Base-by-base conservation (phyloP, 1,140 invertebrate genomes). In the Brachionus koreanus region DNA sequence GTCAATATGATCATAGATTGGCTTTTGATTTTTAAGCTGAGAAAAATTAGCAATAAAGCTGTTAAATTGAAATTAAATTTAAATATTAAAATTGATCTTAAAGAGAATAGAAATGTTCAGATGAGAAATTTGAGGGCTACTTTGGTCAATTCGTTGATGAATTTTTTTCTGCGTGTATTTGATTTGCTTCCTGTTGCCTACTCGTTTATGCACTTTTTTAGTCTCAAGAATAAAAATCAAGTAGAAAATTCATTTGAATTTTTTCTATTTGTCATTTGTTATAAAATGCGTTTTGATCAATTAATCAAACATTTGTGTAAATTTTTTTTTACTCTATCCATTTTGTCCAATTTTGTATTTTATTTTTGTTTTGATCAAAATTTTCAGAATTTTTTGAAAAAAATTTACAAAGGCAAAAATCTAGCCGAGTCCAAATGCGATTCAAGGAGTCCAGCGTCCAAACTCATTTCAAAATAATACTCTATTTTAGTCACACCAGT, bases 361-460 rank as follows among this genome's bases (percentile, higher is more conserved):
- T 65, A 65, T 65, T 65, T 65, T 35, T 65, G 23, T 65, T 33
- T 35, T 65, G 61, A 65, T 65, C 23, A 29, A 65, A 65, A 65
- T 65, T 65, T 65, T 35, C 23, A 29, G 29, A 29, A 29, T 65
- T 33, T 65, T 33, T 29, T 65, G 19, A 65, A 7, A 9, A 35
- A 65, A 19, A 29, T 10, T 29, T 65, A 16, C 13, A 3, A 16
- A 52, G 13, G 49, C 3, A 16, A 52, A 52, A 52, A 52, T 1
- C 7, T 23, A 2, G 19, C 49, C 49, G 10, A 9, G 37, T 39
- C 49, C 0, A 52, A 52, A 6, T 52, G 6, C 0, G 19, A 52
- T 6, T 52, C 49, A 52, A 52, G 19, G 19, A 52, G 49, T n/a
- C n/a, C n/a, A n/a, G n/a, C n/a, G n/a, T n/a, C n/a, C n/a, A n/a